Evolutionary conservation across 2,797 vertebrate genomes (phyloP), one percentile per base, ranked within the genome.

Genomic region (Hipposideros larvatus): DNA sequence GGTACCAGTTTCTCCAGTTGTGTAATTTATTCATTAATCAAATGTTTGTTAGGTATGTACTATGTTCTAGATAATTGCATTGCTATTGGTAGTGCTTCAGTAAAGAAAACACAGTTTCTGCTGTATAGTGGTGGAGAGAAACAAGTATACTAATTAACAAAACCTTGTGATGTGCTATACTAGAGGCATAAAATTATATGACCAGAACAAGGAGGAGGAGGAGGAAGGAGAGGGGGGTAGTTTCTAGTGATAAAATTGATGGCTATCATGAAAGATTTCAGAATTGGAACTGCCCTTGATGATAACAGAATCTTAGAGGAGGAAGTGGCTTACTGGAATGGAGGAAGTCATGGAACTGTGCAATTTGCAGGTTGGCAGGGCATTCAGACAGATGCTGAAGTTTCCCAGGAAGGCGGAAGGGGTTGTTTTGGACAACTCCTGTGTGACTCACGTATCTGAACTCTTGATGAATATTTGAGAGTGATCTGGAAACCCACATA

Each of bases 51-150:
- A 90, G 83, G 34, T 86, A 48, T 26, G 63, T 71, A 53, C 61
- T 86, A 48, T 73, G 24, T 83, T 77, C 79, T 87, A 77, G 75
- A 91, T 34, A 48, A 9, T 84, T 59, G 31, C 66, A 28, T 86
- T 80, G 21, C 46, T 46, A 18, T 59, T 70, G 2, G 7, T 91
- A 78, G 28, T 66, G 7, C 4, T 16, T 82, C 24, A 48, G 91
- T 77, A 80, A 90, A 82, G 65, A 65, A 95, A 70, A 74, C 51
- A 70, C 31, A 53, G 53, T 92, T 95, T 85, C 63, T 88, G 5
- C 16, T 71, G n/a, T 92, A 26, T 68, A 22, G 21, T 7, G 1
- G 53, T 48, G 53, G 43, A 83, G 22, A 68, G 28, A 80, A 87
- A 57, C 28, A 65, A 57, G 28, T 55, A 34, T 78, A 63, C 18